A percentile compares a stretch with the other conserved stretches of the same genome.
These are phyloP conservation scores for Brenthis daphne DNA, from an alignment of 2,888 invertebrate species.

Conservation along the genomic window DNA sequence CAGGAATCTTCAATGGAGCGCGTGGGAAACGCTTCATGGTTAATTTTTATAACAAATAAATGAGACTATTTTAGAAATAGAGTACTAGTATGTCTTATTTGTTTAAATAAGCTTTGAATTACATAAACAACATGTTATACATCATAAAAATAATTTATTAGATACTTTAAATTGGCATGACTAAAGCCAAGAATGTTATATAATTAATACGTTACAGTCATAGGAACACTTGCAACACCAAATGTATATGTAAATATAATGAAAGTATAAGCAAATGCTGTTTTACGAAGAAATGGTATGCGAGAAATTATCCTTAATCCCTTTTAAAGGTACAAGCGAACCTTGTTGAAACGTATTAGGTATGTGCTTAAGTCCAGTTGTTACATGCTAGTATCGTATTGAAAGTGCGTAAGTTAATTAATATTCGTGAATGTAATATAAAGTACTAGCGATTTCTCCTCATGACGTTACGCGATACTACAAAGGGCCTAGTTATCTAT, in stretches of 20 bases:
- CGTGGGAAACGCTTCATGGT: constrained; percentile 58
- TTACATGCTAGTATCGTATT: constrained; percentile 27
- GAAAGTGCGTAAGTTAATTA: constrained; percentile 43
- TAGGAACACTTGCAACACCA: constrained; percentile 12
- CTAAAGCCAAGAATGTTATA: not conserved
- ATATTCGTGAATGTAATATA: constrained; percentile 45
- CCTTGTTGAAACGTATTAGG: constrained; percentile 27
- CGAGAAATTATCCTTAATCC: constrained; percentile 25
- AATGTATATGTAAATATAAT: constrained; percentile 26
- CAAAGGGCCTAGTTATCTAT: constrained; percentile 35
- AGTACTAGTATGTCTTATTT: no score
- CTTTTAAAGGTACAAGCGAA: constrained; percentile 22
- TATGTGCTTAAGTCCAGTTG: constrained; percentile 21
- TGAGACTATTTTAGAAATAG: not conserved
- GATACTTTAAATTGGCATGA: no score
- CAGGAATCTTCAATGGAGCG: constrained; percentile 56
- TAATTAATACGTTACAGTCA: constrained; percentile 5
- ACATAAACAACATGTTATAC: no score
- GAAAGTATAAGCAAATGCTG: constrained; percentile 27
- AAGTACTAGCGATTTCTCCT: constrained; percentile 44
- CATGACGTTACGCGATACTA: constrained; percentile 37
- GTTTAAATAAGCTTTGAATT: no score
- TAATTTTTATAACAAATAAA: constrained; percentile 28
- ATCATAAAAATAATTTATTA: no score
- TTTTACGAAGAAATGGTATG: constrained; percentile 28